Evolutionary conservation across 2,888 invertebrate species (phyloP), one percentile per base, ranked within the genome.

Genomic region (Cataglyphis livida): DNA sequence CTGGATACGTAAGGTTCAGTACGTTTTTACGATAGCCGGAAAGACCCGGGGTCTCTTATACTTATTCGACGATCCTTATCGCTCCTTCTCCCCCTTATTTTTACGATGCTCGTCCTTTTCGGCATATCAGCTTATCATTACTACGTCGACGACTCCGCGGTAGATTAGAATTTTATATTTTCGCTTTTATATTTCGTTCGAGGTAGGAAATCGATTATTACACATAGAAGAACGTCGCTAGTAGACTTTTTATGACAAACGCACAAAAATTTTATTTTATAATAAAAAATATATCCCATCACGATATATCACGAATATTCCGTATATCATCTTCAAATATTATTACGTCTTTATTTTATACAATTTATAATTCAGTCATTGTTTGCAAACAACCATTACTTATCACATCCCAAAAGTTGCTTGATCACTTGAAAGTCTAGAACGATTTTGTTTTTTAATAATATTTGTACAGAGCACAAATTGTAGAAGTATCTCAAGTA

Each of bases 111-210:
- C 74, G 54, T 81, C 84, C 89, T 54, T 70, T 83, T 35, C 71
- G 64, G 38, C 61, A 57, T 86, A 82, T 83, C 89, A 59, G 75
- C 57, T 81, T 71, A 25, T 88, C 83, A 73, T 85, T 82, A 73
- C 76, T 81, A 61, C 32, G 61, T 25, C 81, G 62, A 44, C 61
- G 62, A 61, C 64, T 81, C 54, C 78, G 66, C 75, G 84, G 61
- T 75, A 79, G 82, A 88, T 89, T 85, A 84, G 85, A 85, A 87
- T 87, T 83, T 87, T 84, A 79, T 85, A 73, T 64, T 51, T 51
- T 51, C 51, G 51, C n/a, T 51, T 51, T 51, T 51, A 51, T 51
- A 51, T 51, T 51, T 51, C n/a, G 32, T 61, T 61, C 32, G n/a
- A 48, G 57, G 85, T 81, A 79, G 66, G 64, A 83, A 85, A 84